These are phyloP conservation scores for Tachina lurida DNA, from an alignment of 2,888 invertebrate species.

Conservation along the genomic window DNA sequence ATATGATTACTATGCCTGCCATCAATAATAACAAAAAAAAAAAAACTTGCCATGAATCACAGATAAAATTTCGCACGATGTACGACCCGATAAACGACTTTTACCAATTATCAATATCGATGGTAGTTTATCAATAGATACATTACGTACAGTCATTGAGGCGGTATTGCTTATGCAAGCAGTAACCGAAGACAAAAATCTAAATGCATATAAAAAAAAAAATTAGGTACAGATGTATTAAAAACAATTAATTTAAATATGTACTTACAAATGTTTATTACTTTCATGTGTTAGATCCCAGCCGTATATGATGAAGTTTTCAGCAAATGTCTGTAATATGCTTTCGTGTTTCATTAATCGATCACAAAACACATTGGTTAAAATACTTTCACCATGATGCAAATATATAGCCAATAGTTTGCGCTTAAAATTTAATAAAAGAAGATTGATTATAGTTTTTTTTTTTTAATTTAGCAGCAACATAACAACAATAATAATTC, in stretches of 20 bases:
- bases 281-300: slow-evolving; percentile 97
- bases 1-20: background rate
- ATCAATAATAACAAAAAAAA: background rate
- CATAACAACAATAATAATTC: background rate
- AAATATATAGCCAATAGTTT: slow-evolving; percentile 97
- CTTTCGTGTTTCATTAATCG: slow-evolving; percentile 96
- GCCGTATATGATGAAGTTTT: slow-evolving; percentile 96
- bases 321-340: slow-evolving; percentile 93
- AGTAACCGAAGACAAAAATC: slow-evolving; percentile 89
- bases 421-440: slow-evolving; percentile 85
- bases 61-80: slow-evolving; percentile 94
- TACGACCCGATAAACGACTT: slow-evolving; percentile 85
- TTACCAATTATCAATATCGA: slow-evolving; percentile 95
- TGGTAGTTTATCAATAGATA: slow-evolving; percentile 93
- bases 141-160: slow-evolving; percentile 91
- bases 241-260: background rate
- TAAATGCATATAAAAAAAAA: slow-evolving; percentile 77
- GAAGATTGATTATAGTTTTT: background rate
- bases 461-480: background rate
- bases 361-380: slow-evolving; percentile 98
- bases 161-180: slow-evolving; percentile 92
- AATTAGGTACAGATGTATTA: slow-evolving; percentile 68
- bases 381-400: slow-evolving; percentile 97
- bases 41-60: slow-evolving; percentile 90
- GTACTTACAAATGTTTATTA: slow-evolving; percentile 91